Evolutionary conservation across 2,113 vertebrate genomes (phyloP), one percentile per base, ranked within the genome.

Genomic region (Chitala chitala): DNA sequence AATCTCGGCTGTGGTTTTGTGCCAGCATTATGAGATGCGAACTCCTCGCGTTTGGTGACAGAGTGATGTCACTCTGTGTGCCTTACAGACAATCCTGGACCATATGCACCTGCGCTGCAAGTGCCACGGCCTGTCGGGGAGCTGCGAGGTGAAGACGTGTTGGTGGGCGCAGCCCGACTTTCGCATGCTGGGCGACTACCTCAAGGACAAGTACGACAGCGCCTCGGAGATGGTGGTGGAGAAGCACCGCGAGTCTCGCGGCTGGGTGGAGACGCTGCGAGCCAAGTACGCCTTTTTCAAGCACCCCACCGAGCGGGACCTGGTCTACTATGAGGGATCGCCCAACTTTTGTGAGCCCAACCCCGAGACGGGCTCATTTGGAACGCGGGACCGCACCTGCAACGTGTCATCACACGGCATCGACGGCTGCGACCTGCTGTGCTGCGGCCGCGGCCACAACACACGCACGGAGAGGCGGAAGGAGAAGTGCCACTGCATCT

Each of bases 31-130:
- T n/a, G n/a, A n/a, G n/a, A n/a, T n/a, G n/a, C n/a, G n/a, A n/a
- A n/a, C n/a, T n/a, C n/a, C n/a, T n/a, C n/a, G n/a, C n/a, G n/a
- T n/a, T n/a, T n/a, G n/a, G n/a, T 31, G n/a, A 38, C 53, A 13
- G 20, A 61, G 4, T 29, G 20, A 24, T 8, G 1, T 73, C 17
- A 71, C 1, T 51, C 72, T 22, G 65, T 29, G 75, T 44, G n/a
- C 66, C 1, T 5, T 46, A 17, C 84, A 98, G 97, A 98, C 95
- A 75, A 99, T 99, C 86, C 90, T 98, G 69, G 97, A 98, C 9
- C 95, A 98, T 91, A 98, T 98, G 95, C 96, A 98, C 85, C 90
- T 99, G 71, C 97, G 97, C 82, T 99, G 96, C 69, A 99, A 99
- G 73, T 99, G 96, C 69, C 96, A 99, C 1, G 96, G 96, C 33